Evolutionary conservation across 2,888 invertebrate genomes (phyloP), one percentile per base, ranked within the genome.

Genomic region (Eristalis tenax): DNA sequence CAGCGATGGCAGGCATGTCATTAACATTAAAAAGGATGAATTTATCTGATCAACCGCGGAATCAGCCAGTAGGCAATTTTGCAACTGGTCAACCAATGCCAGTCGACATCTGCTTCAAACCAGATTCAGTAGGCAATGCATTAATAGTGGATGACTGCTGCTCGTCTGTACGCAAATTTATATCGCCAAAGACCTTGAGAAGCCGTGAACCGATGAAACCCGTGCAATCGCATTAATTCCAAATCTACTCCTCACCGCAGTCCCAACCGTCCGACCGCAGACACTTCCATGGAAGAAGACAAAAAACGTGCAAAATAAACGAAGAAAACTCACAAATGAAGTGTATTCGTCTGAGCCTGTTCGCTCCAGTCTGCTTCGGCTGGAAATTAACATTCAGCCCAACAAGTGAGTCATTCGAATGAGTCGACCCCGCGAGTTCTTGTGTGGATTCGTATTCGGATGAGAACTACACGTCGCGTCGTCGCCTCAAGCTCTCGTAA

Each of bases 121-220:
- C 50, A 50, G 50, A 18, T 50, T 50, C 18, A n/a, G n/a, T 35
- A 22, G 22, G 18, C 69, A 57, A 38, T 18, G 70, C 57, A 57
- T 70, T 18, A 57, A 68, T 56, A 1, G 50, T 6, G 4, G n/a
- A 38, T 43, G 18, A 10, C 11, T 73, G 10, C 6, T 70, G 10
- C 6, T 70, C n/a, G 8, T 38, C 10, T 74, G 18, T 43, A 32
- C 63, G 28, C 18, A 22, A 22, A 10, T 50, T 63, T 63, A 73
- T 50, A 32, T 64, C 63, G 32, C 73, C 22, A 22, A 5, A 73
- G 32, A 73, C 73, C 73, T 59, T 73, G 73, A 63, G 13, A 61
- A 40, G 22, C 63, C 50, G 22, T 64, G 32, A 32, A 22, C 63
- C 32, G 32, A 64, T 50, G 64, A 50, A 74, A 74, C 50, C 64